A percentile compares a stretch with the other conserved stretches of the same genome.
These are phyloP conservation scores for Danio kyathit DNA, from an alignment of 2,797 vertebrate genomes.

Conservation along the genomic window DNA sequence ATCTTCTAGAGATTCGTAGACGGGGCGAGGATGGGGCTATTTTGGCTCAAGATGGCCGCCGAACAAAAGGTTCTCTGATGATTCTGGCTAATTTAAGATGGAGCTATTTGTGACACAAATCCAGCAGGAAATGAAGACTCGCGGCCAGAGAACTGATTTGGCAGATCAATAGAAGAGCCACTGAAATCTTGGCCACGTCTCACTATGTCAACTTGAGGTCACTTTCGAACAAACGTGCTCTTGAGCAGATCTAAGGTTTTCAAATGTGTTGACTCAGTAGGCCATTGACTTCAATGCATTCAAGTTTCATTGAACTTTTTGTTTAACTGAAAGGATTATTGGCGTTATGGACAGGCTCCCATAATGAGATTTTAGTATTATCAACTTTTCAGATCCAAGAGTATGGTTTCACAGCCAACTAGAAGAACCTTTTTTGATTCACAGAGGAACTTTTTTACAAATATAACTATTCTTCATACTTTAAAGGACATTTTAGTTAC, in stretches of 20 bases:
- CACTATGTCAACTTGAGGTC: slow-evolving; percentile 30
- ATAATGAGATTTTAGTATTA: background rate
- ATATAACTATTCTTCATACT: no score
- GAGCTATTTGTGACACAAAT: slow-evolving; percentile 44
- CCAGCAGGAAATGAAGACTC: slow-evolving; percentile 49
- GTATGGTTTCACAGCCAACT: background rate
- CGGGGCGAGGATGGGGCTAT: slow-evolving; percentile 52
- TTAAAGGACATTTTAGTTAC: no score
- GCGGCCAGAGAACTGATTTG: slow-evolving; percentile 43
- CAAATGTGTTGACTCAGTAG: slow-evolving; percentile 30
- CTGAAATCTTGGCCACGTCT: slow-evolving; percentile 37
- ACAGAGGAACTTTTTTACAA: no score
- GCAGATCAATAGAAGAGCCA: slow-evolving; percentile 49
- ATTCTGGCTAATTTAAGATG: slow-evolving; percentile 56
- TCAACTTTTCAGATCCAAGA: background rate
- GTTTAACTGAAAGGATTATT: background rate
- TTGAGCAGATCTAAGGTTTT: slow-evolving; percentile 36
- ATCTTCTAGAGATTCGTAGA: slow-evolving; percentile 63
- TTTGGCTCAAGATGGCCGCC: slow-evolving; percentile 51
- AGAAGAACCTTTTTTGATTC: no score
- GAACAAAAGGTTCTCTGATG: slow-evolving; percentile 65
- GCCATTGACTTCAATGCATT: slow-evolving; percentile 17
- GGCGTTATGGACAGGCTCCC: background rate
- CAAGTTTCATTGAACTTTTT: slow-evolving; percentile 6
- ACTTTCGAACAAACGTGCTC: slow-evolving; percentile 31